Evolutionary conservation across 2,888 invertebrate genomes (phyloP).

Genomic region (Keiferia lycopersicella): DNA sequence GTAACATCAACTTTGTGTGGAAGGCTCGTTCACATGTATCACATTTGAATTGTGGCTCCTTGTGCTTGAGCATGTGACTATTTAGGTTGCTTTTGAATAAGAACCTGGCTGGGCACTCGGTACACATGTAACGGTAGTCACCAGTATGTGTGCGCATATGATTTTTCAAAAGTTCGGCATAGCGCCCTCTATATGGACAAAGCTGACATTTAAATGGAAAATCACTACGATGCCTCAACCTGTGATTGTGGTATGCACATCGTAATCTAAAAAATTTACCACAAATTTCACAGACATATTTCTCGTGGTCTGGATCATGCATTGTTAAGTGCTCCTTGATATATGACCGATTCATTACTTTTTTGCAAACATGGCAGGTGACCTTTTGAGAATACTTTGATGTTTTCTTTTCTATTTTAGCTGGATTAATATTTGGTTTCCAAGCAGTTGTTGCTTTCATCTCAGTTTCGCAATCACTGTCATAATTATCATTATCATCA

Average conservation of each 20-base stretch:
- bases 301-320: constrained; percentile 58
- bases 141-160: constrained; percentile 34
- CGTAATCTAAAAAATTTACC: constrained; percentile 58
- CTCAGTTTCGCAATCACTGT: constrained; percentile 39
- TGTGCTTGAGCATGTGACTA: constrained; percentile 50
- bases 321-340: constrained; percentile 57
- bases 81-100: constrained; percentile 54
- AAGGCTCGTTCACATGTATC: constrained; percentile 52
- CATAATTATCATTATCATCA: constrained; percentile 35
- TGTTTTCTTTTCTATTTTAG: constrained; percentile 32
- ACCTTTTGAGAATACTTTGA: constrained; percentile 44
- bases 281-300: constrained; percentile 61
- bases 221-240: constrained; percentile 33
- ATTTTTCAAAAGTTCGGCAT: constrained; percentile 32
- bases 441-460: constrained; percentile 37
- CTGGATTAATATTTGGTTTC: constrained; percentile 26
- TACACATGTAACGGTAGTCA: constrained; percentile 54
- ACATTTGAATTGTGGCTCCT: constrained; percentile 52
- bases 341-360: constrained; percentile 46
- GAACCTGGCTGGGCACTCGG: constrained; percentile 52
- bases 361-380: constrained; percentile 46
- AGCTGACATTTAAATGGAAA: constrained; percentile 35
- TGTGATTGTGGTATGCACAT: constrained; percentile 51
- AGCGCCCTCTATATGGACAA: constrained; percentile 35
- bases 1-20: constrained; percentile 47